Evolutionary conservation across 2,888 invertebrate genomes (phyloP).

Genomic region (Dolomedes plantarius): DNA sequence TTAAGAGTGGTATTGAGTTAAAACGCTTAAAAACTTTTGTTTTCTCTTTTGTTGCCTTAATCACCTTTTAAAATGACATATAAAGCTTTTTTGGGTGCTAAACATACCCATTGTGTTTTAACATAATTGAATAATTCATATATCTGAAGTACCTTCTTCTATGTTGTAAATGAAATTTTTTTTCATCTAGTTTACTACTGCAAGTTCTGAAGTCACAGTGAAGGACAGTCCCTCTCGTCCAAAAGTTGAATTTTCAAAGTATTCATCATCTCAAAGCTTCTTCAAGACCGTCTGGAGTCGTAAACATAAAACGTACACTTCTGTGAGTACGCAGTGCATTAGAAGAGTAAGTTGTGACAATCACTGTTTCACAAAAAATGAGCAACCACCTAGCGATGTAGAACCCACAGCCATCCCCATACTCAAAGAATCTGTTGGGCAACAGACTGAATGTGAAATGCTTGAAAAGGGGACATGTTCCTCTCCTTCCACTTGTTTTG

Average conservation of each 20-base stretch:
- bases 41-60: too few relatives aligned
- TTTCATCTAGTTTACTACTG: too few relatives aligned
- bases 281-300: constrained; percentile 31
- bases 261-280: constrained; percentile 7
- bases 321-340: constrained; percentile 20
- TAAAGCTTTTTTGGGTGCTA: too few relatives aligned
- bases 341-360: constrained; percentile 22
- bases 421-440: background rate
- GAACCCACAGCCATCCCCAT: background rate
- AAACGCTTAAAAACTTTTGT: too few relatives aligned
- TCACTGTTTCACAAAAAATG: background rate
- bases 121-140: too few relatives aligned
- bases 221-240: background rate
- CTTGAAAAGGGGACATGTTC: background rate
- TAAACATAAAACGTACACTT: constrained; percentile 41
- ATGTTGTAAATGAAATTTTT: too few relatives aligned
- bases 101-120: too few relatives aligned
- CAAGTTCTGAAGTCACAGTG: background rate
- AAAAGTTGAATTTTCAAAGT: constrained; percentile 12
- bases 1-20: too few relatives aligned
- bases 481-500: constrained; percentile 8
- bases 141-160: too few relatives aligned
- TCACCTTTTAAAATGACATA: too few relatives aligned
- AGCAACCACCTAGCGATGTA: background rate
- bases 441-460: background rate